Conservation (phyloP, 2,113 vertebrate species). For the Rattus norvegicus region GRCr8 NC_086026.1:101752501-101753000, state of each 20-base stretch:
- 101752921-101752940: not conserved
- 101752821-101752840: not conserved
- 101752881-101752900: not conserved
- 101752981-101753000: not conserved
- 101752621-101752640: not conserved
- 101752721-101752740: not conserved
- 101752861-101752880: not conserved
- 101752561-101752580: not conserved
- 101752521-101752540: not conserved
- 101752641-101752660: not conserved
- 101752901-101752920: not conserved
- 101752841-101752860: not conserved
- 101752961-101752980: not conserved
- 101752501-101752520: not conserved
- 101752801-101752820: not conserved
- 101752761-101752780: not conserved
- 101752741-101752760: not conserved
- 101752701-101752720: not conserved
- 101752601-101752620: not conserved
- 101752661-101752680: not conserved
- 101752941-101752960: not conserved
- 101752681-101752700: not conserved
- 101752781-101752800: not conserved
- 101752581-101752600: not conserved
- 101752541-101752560: not conserved